These are phyloP conservation scores for Parapsyche elsis DNA, from an alignment of 1,140 invertebrate species.

Conservation along the genomic window DNA sequence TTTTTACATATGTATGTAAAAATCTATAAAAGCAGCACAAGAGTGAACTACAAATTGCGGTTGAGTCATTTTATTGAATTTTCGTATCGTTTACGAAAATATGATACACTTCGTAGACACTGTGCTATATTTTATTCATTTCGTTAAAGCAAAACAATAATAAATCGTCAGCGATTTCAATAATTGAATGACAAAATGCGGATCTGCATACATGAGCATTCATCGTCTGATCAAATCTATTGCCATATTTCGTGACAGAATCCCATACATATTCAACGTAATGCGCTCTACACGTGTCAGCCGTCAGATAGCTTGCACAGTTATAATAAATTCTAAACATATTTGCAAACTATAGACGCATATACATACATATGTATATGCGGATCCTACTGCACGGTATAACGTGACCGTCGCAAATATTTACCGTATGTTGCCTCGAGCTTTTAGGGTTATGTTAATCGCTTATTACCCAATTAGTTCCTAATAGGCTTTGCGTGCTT, in stretches of 20 bases:
- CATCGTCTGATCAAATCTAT: too few species aligned
- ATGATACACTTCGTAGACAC: background rate
- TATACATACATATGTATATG: background rate
- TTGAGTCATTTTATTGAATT: too few species aligned
- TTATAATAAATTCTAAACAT: conserved; percentile 6
- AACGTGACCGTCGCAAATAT: conserved; percentile 9
- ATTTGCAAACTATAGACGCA: background rate
- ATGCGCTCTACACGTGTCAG: background rate
- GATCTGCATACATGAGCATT: too few species aligned
- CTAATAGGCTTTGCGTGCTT: conserved; percentile 13
- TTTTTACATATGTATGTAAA: background rate
- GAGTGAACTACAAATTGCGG: too few species aligned
- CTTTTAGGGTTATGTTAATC: conserved; percentile 21
- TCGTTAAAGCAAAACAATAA: too few species aligned
- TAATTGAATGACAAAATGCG: too few species aligned
- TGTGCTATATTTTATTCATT: too few species aligned
- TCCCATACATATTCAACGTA: too few species aligned
- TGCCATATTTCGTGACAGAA: too few species aligned
- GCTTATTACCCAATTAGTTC: conserved; percentile 27
- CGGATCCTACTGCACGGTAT: too few species aligned
- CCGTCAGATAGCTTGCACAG: background rate
- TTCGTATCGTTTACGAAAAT: background rate
- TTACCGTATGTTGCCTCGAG: conserved; percentile 9
- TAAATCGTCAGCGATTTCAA: too few species aligned
- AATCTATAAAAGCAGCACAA: background rate